Evolutionary conservation across 2,113 vertebrate species (phyloP).

Genomic region (Serilophus lunatus): DNA sequence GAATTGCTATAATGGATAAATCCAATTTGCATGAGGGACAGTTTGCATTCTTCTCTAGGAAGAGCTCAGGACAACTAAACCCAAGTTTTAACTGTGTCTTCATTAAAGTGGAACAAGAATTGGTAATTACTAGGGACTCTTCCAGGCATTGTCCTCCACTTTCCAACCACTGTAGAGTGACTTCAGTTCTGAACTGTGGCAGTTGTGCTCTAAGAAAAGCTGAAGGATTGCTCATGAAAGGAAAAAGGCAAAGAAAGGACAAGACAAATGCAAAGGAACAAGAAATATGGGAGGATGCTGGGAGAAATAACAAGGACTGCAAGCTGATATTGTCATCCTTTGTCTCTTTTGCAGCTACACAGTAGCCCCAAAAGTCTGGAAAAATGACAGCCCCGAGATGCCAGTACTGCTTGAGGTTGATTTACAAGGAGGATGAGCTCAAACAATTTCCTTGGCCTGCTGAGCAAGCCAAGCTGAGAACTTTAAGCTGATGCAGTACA

Average conservation of each 20-base stretch:
- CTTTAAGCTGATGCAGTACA: background rate
- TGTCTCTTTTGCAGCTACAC: background rate
- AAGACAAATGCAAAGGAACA: background rate
- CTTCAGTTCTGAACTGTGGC: background rate
- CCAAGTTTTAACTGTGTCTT: background rate
- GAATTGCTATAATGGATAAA: background rate
- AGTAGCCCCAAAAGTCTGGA: background rate
- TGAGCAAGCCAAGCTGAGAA: background rate
- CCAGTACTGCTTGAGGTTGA: background rate
- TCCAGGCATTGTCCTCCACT: background rate
- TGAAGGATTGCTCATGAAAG: background rate
- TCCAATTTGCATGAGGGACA: background rate
- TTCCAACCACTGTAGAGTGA: background rate
- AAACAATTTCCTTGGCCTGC: background rate
- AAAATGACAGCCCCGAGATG: background rate
- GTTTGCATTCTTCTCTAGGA: background rate
- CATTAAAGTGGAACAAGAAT: background rate
- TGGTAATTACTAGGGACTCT: background rate
- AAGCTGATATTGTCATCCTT: background rate
- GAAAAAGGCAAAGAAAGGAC: background rate
- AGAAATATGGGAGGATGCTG: background rate
- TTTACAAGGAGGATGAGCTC: background rate
- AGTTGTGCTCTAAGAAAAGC: background rate
- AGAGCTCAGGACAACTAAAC: background rate
- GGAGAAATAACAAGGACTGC: background rate